Percentiles rank a stretch among this genome's conserved stretches.
Evolutionary conservation across 2,113 vertebrate genomes (phyloP).

Genomic region (Python bivittatus): DNA sequence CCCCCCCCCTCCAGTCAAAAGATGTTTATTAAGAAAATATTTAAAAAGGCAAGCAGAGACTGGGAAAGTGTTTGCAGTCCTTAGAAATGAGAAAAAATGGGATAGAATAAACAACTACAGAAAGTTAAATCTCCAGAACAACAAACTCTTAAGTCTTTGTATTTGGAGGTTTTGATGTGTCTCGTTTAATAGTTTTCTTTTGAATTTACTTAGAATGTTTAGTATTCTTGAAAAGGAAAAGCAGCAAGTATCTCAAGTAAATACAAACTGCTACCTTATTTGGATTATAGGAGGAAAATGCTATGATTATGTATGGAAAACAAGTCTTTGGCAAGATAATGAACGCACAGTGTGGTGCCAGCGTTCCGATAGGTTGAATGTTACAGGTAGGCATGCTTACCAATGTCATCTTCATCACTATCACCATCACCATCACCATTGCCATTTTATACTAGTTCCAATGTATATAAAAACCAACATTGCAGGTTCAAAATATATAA

Average conservation of each 20-base stretch:
- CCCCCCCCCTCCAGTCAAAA: not conserved
- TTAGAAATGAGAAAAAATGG: not conserved
- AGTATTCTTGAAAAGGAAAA: not conserved
- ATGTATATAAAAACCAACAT: not conserved
- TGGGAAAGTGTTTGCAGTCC: not conserved
- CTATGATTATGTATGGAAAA: conserved; percentile 89
- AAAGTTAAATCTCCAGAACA: not conserved
- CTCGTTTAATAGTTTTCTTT: not conserved
- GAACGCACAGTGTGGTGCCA: conserved; percentile 92
- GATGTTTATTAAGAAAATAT: not conserved
- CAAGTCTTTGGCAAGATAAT: conserved; percentile 88
- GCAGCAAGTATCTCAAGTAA: not conserved
- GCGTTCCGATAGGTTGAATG: conserved; percentile 92
- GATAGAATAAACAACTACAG: not conserved
- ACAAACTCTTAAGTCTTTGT: not conserved
- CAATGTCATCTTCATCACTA: not conserved
- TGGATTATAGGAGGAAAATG: conserved; percentile 87
- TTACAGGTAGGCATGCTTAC: conserved; percentile 83
- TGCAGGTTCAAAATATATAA: not conserved
- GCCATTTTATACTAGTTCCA: not conserved
- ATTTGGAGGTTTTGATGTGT: not conserved
- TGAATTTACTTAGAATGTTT: not conserved
- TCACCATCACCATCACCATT: not conserved
- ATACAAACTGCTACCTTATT: conserved; percentile 20
- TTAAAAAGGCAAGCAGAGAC: not conserved